These are phyloP conservation scores for Miniopterus natalensis DNA, from an alignment of 2,113 vertebrate genomes.

Conservation along the genomic window DNA sequence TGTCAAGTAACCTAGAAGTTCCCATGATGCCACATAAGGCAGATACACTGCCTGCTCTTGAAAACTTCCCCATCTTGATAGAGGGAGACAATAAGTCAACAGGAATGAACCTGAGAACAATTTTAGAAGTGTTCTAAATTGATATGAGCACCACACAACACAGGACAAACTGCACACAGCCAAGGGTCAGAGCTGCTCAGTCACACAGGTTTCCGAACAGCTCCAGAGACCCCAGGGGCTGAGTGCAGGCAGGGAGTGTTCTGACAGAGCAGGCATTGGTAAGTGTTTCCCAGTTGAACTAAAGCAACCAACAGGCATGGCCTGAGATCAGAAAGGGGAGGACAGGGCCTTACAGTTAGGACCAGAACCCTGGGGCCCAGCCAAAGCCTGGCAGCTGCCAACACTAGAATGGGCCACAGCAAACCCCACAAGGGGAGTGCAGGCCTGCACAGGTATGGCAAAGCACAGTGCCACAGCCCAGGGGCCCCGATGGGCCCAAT, in stretches of 20 bases:
- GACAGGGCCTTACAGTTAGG: background rate
- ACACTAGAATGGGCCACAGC: background rate
- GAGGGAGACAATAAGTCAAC: background rate
- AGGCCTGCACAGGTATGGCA: background rate
- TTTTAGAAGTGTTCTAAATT: background rate
- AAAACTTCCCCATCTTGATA: background rate
- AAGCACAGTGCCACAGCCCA: background rate
- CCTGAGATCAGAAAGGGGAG: background rate
- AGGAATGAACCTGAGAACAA: background rate
- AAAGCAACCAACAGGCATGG: background rate
- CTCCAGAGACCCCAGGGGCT: conserved; percentile 33
- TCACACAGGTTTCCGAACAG: conserved; percentile 46
- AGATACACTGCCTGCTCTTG: background rate
- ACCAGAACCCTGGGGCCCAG: background rate
- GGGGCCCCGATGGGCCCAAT: background rate
- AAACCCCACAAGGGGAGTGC: background rate
- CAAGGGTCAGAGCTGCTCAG: conserved; percentile 29
- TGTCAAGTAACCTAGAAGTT: background rate
- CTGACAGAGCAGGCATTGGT: background rate
- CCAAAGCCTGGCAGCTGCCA: background rate
- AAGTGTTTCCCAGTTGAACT: background rate
- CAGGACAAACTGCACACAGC: background rate
- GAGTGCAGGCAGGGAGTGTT: background rate
- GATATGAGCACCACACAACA: background rate
- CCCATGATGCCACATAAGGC: background rate